phyloP scores from a whole-genome alignment of 1,140 invertebrate species.

The Diorhabda sublineata region DNA sequence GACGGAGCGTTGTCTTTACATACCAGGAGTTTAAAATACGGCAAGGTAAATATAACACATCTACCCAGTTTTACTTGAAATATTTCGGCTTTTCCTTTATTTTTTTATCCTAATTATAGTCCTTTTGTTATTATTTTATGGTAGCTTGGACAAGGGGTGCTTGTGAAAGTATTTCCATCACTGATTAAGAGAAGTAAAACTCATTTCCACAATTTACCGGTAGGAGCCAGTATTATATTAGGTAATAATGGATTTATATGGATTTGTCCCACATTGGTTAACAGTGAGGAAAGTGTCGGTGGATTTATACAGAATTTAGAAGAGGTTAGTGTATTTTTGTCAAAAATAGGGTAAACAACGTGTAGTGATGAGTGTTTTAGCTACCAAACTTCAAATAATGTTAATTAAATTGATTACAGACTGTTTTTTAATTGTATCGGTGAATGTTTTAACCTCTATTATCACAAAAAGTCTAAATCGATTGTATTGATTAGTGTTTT shows the following conservation, averaged over 20 bases:
- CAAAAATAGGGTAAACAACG: too few species aligned
- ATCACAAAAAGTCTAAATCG: too few species aligned
- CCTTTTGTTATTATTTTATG: slow-evolving; percentile 3
- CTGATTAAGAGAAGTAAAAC: slow-evolving; percentile 91
- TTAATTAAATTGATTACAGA: too few species aligned
- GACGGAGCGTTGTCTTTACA: slow-evolving; percentile 93
- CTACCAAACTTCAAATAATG: too few species aligned
- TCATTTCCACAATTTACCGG: slow-evolving; percentile 91
- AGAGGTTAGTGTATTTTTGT: slow-evolving; percentile 45
- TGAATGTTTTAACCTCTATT: too few species aligned
- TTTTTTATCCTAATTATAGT: too few species aligned
- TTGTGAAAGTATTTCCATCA: slow-evolving; percentile 90
- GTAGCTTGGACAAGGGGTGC: slow-evolving; percentile 75
- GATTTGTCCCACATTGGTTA: slow-evolving; percentile 71
- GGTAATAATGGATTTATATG: slow-evolving; percentile 97
- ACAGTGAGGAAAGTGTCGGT: slow-evolving; percentile 66
- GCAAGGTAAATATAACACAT: slow-evolving; percentile 64
- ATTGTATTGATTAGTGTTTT: too few species aligned
- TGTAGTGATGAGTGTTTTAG: too few species aligned
- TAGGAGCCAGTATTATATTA: slow-evolving; percentile 87
- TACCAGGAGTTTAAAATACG: slow-evolving; percentile 95
- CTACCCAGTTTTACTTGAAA: too few species aligned
- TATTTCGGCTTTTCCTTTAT: too few species aligned
- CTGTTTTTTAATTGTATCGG: too few species aligned
- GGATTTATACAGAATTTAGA: slow-evolving; percentile 80